A percentile compares a stretch with the other conserved stretches of the same genome.
Conservation (phyloP, 2,888 invertebrate genomes). For the Vanessa cardui region DNA sequence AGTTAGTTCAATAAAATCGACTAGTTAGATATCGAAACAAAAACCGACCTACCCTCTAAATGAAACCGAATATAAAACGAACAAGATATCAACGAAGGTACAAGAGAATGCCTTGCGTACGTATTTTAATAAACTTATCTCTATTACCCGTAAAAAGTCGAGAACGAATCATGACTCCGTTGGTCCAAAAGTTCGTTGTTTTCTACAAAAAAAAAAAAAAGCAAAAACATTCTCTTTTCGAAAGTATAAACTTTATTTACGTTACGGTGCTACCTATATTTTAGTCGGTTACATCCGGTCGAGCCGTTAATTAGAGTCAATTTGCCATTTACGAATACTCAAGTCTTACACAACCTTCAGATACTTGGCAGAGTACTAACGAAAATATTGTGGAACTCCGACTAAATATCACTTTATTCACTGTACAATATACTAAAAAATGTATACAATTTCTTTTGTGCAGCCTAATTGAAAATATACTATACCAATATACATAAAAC, state of each 20-base stretch:
- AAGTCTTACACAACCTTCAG: not conserved
- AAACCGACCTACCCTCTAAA: too few relatives aligned
- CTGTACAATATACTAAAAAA: too few relatives aligned
- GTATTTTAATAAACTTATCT: slow-evolving; percentile 19
- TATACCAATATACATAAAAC: too few relatives aligned
- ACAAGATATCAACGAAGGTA: not conserved
- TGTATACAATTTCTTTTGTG: too few relatives aligned
- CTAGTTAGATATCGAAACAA: too few relatives aligned
- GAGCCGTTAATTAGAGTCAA: not conserved
- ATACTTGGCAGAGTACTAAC: not conserved
- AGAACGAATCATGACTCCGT: not conserved
- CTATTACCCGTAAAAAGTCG: slow-evolving; percentile 15
- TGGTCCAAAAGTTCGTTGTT: not conserved
- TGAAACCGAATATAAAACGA: not conserved
- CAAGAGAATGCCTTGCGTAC: slow-evolving; percentile 9
- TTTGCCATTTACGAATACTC: slow-evolving; percentile 4
- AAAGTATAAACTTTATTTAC: not conserved
- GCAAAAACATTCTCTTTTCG: not conserved
- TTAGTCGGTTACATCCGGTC: not conserved
- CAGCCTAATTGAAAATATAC: too few relatives aligned
- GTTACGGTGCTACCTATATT: not conserved
- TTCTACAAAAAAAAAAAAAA: not conserved
- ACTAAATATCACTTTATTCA: too few relatives aligned
- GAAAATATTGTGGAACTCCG: not conserved
- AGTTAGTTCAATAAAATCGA: too few relatives aligned